phyloP scores from a whole-genome alignment of 1,140 invertebrate species.

The Neodiprion fabricii region DNA sequence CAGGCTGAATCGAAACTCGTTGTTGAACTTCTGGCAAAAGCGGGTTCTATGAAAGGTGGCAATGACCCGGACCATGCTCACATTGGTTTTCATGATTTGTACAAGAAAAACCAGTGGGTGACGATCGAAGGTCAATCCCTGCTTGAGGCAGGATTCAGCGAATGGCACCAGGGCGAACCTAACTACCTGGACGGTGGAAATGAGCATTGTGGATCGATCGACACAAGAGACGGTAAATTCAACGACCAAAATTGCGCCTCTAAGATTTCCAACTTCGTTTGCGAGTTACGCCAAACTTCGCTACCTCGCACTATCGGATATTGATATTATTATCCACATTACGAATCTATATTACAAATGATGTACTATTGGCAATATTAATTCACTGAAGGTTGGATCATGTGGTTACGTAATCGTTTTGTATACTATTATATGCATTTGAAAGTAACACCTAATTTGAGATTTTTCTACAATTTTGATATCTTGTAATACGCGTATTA shows the following conservation, averaged over 20 bases:
- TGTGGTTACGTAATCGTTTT: no score
- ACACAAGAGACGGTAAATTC: background rate
- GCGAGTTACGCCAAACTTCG: background rate
- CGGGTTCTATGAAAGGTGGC: background rate
- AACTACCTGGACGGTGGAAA: background rate
- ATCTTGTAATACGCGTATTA: no score
- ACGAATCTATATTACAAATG: no score
- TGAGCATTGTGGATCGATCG: background rate
- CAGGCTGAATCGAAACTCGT: constrained; percentile 48
- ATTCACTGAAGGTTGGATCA: no score
- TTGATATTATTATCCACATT: no score
- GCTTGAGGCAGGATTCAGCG: background rate
- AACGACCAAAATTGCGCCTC: background rate
- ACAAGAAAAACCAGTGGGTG: constrained; percentile 12
- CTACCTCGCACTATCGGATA: background rate
- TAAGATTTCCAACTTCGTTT: background rate
- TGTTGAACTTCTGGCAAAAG: constrained; percentile 27
- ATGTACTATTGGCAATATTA: no score
- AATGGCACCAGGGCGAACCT: background rate
- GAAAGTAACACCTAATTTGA: no score
- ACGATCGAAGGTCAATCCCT: constrained; percentile 2
- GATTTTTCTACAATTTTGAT: no score
- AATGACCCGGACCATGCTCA: background rate
- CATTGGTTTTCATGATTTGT: constrained; percentile 17
- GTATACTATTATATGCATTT: no score